Percentiles rank a stretch among this genome's conserved stretches.
phyloP scores from a whole-genome alignment of 2,113 vertebrate species.

The Mormyrus iriodes region DNA sequence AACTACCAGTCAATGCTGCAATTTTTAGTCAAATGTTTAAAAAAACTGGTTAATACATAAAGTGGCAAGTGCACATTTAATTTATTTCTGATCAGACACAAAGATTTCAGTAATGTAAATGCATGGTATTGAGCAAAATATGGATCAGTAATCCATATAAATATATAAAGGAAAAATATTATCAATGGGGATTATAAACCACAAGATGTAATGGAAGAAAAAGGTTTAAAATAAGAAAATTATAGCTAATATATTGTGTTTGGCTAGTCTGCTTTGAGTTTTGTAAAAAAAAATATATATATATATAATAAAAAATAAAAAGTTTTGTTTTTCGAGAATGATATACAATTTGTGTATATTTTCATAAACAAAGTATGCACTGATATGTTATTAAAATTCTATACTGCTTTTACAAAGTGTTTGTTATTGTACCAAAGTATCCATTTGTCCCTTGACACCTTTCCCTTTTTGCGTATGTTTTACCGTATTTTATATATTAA shows the following conservation, averaged over 20 bases:
- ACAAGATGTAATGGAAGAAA: conserved; percentile 60
- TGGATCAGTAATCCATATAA: conserved; percentile 60
- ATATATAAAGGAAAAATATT: conserved; percentile 62
- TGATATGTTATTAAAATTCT: conserved; percentile 88
- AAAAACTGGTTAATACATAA: conserved; percentile 24
- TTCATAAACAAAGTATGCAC: conserved; percentile 95
- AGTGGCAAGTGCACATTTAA: conserved; percentile 65
- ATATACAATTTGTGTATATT: conserved; percentile 93
- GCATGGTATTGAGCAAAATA: conserved; percentile 68
- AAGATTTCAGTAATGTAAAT: conserved; percentile 61
- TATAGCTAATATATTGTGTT: conserved; percentile 94
- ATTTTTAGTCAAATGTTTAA: conserved; percentile 76
- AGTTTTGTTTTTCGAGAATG: conserved; percentile 78
- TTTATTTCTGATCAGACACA: conserved; percentile 74
- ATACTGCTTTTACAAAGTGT: conserved; percentile 89
- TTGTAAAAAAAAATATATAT: conserved; percentile 62
- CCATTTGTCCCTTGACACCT: conserved; percentile 73
- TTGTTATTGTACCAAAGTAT: conserved; percentile 90
- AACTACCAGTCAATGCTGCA: conserved; percentile 85
- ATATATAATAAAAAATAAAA: conserved; percentile 41
- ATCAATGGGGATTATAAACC: conserved; percentile 72
- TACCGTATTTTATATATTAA: conserved; percentile 80
- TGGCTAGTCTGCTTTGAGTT: conserved; percentile 77
- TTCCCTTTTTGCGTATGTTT: conserved; percentile 72
- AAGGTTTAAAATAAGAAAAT: conserved; percentile 63